These are phyloP conservation scores for Leucopternis melanops DNA, from an alignment of 2,113 vertebrate genomes.

Conservation along the genomic window DNA sequence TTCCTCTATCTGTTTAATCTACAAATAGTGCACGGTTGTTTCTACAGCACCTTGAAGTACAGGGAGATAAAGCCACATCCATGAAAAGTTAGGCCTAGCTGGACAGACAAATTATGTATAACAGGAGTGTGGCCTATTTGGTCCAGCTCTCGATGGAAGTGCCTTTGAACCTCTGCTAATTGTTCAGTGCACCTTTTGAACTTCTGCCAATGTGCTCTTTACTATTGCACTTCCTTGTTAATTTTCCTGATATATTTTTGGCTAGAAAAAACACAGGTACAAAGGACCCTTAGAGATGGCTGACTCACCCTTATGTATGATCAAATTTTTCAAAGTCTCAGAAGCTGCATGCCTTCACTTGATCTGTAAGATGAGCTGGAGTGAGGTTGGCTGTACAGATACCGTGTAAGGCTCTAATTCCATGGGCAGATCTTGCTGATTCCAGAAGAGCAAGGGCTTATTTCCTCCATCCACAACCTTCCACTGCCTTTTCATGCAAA, in stretches of 20 bases:
- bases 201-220: background rate
- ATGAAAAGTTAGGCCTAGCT: background rate
- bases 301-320: background rate
- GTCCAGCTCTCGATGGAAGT: background rate
- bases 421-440: background rate
- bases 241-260: background rate
- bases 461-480: background rate
- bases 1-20: background rate
- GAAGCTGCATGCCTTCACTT: background rate
- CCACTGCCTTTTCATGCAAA: background rate
- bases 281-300: background rate
- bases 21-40: background rate
- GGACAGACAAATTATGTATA: background rate
- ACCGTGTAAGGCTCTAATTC: background rate
- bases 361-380: background rate
- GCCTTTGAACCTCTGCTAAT: background rate
- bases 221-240: background rate
- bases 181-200: background rate
- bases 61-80: background rate
- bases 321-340: background rate
- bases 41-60: background rate
- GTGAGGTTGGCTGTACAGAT: background rate
- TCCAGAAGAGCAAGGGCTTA: background rate
- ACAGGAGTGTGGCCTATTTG: background rate
- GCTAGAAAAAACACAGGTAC: background rate